A percentile compares a stretch with the other conserved stretches of the same genome.
Conservation (phyloP, 2,888 invertebrate species). For the Aporophyla nigra region DNA sequence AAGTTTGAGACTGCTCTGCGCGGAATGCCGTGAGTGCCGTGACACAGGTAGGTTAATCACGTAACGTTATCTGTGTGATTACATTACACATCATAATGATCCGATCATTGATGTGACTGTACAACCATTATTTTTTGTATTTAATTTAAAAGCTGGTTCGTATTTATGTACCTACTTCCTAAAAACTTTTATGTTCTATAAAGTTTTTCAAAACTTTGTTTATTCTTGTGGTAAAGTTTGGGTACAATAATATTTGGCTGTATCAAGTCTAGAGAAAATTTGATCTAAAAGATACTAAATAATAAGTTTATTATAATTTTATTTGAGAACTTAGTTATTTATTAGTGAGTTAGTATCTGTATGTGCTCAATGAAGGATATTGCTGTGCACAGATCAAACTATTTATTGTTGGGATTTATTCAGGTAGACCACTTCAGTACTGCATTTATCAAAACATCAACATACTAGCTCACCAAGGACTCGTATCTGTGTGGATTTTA, state of each 20-base stretch:
- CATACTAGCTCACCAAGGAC: neutral
- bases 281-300: neutral
- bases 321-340: neutral
- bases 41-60: constrained; percentile 63
- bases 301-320: neutral
- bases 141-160: neutral
- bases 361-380: neutral
- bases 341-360: neutral
- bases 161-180: neutral
- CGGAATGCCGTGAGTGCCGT: constrained; percentile 58
- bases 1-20: constrained; percentile 33
- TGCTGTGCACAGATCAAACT: neutral
- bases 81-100: constrained; percentile 52
- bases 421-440: neutral
- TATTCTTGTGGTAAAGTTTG: neutral
- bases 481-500: neutral
- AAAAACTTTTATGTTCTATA: neutral
- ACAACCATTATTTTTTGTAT: neutral
- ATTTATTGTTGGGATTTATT: neutral
- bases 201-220: constrained; percentile 11
- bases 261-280: neutral
- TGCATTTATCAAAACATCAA: too few relatives aligned
- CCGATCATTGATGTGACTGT: constrained; percentile 22
- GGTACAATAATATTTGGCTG: neutral
- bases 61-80: constrained; percentile 64